Base-by-base conservation (phyloP, 2,888 invertebrate genomes). In the Aphelenchoides bicaudatus region DNA sequence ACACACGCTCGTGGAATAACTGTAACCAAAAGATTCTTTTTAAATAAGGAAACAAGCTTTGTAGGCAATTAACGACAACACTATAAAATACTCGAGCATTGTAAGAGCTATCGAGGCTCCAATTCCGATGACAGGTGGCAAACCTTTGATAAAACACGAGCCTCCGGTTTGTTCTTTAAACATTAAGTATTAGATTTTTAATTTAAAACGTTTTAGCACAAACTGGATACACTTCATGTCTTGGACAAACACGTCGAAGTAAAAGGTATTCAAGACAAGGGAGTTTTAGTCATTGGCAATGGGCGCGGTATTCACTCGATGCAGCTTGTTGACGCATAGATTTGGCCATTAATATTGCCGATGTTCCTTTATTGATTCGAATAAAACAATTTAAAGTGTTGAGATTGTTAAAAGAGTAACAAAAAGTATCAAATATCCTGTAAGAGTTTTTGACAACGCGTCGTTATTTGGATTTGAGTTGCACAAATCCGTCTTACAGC, bases 231-330 rank as follows among this genome's bases (percentile, higher is more conserved):
- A 25, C 23, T 43, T 19, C 43, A 43, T 8, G 43, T 43, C 8
- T n/a, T 43, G 43, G 43, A 43, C 43, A 43, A 43, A 43, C 16
- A 6, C 8, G 43, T 43, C 21, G 43, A 43, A 43, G 43, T 43
- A 8, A 19, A 25, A 10, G 43, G 43, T 19, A 10, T 43, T 10
- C 16, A 43, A n/a, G 43, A 43, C 23, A 43, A 43, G 25, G 43
- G 43, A 19, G 43, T 43, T 6, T 21, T 43, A 10, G 43, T 43
- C 8, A 43, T 43, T n/a, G 43, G 43, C 16, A 43, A 43, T n/a
- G 43, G 43, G 23, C 6, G n/a, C 23, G 43, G 43, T 8, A 43
- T 43, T n/a, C 43, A 43, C 10, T 43, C 43, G 43, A 43, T 43
- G 43, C 23, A 43, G 43, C 43, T 43, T 25, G 10, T n/a, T 6